Evolutionary conservation across 2,797 vertebrate genomes (phyloP).

Genomic region (Labroides dimidiatus): DNA sequence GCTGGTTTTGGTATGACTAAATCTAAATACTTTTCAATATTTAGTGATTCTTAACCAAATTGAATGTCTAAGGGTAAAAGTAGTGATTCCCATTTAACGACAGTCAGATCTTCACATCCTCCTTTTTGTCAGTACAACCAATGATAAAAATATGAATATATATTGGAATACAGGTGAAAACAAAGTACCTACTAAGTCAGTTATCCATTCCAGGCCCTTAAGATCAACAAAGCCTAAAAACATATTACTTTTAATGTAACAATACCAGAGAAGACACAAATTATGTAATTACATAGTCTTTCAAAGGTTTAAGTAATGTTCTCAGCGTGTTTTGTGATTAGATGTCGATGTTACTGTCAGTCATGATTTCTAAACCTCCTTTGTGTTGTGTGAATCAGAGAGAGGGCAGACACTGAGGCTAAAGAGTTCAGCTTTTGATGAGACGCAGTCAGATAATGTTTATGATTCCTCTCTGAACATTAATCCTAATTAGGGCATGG

Average conservation of each 20-base stretch:
- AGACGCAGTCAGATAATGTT: constrained; percentile 20
- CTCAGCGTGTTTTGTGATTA: neutral
- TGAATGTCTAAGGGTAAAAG: no score
- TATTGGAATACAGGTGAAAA: no score
- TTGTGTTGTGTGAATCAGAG: neutral
- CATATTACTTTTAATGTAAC: no score
- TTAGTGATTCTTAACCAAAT: no score
- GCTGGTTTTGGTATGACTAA: constrained; percentile 89
- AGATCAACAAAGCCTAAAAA: no score
- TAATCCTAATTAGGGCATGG: constrained; percentile 49
- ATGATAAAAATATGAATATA: no score
- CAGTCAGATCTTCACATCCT: neutral
- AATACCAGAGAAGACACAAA: no score
- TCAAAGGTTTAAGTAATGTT: neutral
- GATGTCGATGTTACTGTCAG: neutral
- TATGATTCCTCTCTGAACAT: constrained; percentile 39
- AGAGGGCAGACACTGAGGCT: constrained; percentile 6
- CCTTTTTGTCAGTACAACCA: no score
- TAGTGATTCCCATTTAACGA: neutral
- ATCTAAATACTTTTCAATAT: neutral
- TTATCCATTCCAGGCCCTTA: no score
- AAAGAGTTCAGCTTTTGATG: constrained; percentile 31
- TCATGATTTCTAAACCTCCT: neutral
- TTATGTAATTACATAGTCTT: neutral
- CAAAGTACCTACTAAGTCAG: no score